Evolutionary conservation across 2,888 invertebrate genomes (phyloP).

Genomic region (Xestia xanthographa): DNA sequence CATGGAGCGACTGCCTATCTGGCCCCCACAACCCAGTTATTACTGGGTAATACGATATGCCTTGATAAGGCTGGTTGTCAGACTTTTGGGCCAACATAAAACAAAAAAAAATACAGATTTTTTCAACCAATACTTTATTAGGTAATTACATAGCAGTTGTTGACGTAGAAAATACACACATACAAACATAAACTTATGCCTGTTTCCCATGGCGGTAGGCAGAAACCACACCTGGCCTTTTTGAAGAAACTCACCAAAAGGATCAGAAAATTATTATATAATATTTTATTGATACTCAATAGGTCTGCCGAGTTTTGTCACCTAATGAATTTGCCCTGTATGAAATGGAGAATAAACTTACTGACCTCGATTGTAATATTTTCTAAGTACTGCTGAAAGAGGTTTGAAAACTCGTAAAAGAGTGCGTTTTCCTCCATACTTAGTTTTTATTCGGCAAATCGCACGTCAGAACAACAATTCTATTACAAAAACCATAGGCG

Average conservation of each 20-base stretch:
- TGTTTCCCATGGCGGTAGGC: background rate
- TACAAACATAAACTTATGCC: background rate
- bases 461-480: background rate
- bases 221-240: background rate
- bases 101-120: too few species aligned
- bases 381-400: background rate
- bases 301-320: background rate
- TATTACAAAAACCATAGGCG: conserved; percentile 9
- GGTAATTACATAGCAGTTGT: background rate
- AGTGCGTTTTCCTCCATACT: background rate
- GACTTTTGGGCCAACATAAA: too few species aligned
- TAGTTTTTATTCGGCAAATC: background rate
- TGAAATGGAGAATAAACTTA: background rate
- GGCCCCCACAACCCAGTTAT: too few species aligned
- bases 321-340: background rate
- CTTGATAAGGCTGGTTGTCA: too few species aligned
- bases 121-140: background rate
- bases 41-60: too few species aligned
- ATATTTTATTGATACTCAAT: too few species aligned
- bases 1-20: background rate
- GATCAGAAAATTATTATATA: too few species aligned
- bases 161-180: background rate
- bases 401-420: background rate
- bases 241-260: too few species aligned
- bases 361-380: background rate